Conservation (phyloP, 2,797 vertebrate species). For the Poeciliopsis infans region DNA sequence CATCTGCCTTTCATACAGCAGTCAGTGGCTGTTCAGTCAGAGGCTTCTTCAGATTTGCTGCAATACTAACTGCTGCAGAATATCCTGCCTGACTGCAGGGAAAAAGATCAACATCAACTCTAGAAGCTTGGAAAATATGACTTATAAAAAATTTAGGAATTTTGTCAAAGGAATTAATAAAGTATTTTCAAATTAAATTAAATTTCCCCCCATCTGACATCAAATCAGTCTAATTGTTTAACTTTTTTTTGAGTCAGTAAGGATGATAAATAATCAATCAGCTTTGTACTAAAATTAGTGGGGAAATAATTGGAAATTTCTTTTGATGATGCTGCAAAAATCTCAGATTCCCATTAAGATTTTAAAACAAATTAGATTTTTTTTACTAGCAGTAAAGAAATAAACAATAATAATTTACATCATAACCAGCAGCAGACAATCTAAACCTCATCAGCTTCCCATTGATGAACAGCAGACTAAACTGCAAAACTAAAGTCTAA, state of each 20-base stretch:
- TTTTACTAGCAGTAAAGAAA: neutral
- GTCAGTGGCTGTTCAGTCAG: neutral
- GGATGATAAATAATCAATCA: neutral
- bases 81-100: neutral
- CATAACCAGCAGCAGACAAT: neutral
- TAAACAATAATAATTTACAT: neutral
- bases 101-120: neutral
- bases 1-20: neutral
- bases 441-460: neutral
- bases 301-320: neutral
- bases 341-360: neutral
- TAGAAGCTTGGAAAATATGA: neutral
- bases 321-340: neutral
- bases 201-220: neutral
- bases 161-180: neutral
- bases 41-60: neutral
- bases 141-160: neutral
- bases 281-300: neutral
- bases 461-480: neutral
- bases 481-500: neutral
- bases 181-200: neutral
- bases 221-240: neutral
- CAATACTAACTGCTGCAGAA: neutral
- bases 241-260: neutral
- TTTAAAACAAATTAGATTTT: neutral